Evolutionary conservation across 2,113 vertebrate species (phyloP).

Genomic region (Myrmecobius fasciatus): DNA sequence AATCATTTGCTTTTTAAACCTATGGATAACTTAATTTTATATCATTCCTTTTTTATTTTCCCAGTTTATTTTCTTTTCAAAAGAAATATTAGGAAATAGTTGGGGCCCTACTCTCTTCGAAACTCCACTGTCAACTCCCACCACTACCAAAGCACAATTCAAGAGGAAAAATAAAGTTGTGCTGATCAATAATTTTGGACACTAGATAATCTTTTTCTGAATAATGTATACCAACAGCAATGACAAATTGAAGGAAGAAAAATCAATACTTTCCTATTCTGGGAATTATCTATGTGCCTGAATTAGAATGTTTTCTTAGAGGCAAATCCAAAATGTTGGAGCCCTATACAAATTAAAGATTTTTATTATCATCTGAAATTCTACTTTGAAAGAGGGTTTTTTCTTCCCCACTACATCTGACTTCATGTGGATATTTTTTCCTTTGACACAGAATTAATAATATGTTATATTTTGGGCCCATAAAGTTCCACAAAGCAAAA

Average conservation of each 20-base stretch:
- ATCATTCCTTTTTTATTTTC: background rate
- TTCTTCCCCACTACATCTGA: background rate
- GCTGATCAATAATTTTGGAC: background rate
- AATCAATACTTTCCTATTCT: rapidly evolving
- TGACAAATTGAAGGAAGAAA: background rate
- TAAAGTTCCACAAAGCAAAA: background rate
- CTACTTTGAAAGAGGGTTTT: background rate
- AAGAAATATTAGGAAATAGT: background rate
- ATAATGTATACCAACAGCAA: background rate
- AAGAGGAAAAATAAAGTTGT: background rate
- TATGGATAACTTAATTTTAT: background rate
- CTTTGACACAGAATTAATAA: background rate
- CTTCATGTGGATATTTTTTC: background rate
- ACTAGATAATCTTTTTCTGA: background rate
- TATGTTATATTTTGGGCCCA: background rate
- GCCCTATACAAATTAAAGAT: background rate
- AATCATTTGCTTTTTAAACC: background rate
- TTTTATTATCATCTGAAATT: background rate
- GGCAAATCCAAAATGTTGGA: background rate
- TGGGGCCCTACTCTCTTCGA: background rate
- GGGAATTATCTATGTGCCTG: background rate
- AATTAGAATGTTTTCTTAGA: background rate
- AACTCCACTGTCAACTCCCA: background rate
- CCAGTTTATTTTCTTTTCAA: background rate
- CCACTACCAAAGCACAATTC: background rate